Conservation (phyloP, 1,140 invertebrate species). For the Bombyx mori region ASM3026992v2 NC_085131.1:8191501-8192000, state of each 20-base stretch:
- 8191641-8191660: neutral
- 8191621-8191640: neutral
- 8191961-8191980: no score
- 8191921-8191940: no score
- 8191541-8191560: neutral
- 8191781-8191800: constrained; percentile 8
- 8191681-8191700: constrained; percentile 2
- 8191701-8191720: constrained; percentile 13
- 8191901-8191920: no score
- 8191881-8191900: no score
- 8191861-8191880: no score
- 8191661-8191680: constrained; percentile 15
- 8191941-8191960: no score
- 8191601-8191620: constrained; percentile 10
- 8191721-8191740: constrained; percentile 18
- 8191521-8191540: no score
- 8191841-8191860: no score
- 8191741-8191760: constrained; percentile 17
- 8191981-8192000: no score
- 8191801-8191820: no score
- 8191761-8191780: constrained; percentile 15
- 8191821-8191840: no score
- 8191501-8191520: no score
- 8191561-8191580: neutral
- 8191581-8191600: neutral